These are phyloP conservation scores for Argopecten irradians DNA, from an alignment of 1,140 invertebrate genomes.

Conservation along the genomic window DNA sequence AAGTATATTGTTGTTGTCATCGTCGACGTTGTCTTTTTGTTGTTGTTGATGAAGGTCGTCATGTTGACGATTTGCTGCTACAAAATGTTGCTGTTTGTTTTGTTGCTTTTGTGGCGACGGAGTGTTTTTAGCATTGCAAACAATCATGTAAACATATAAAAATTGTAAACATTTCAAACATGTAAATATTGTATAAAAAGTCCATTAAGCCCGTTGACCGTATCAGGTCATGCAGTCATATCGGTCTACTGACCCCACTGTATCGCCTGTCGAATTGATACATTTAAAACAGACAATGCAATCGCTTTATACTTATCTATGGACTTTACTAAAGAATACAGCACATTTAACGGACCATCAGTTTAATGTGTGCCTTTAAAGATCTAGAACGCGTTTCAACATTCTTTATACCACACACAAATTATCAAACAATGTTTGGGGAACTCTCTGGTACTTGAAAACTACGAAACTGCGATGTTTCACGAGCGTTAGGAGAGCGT, in stretches of 20 bases:
- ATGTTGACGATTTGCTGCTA: no score
- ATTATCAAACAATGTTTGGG: not conserved
- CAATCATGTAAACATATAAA: no score
- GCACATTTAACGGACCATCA: not conserved
- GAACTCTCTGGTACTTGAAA: not conserved
- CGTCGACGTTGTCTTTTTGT: no score
- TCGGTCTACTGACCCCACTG: not conserved
- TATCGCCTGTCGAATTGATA: not conserved
- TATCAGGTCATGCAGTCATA: not conserved
- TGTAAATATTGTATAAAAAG: no score
- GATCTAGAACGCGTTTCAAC: not conserved
- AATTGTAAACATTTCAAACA: no score
- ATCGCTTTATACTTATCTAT: not conserved
- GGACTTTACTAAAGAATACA: not conserved
- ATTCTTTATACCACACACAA: not conserved
- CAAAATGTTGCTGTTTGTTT: no score
- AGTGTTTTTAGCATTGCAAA: no score
- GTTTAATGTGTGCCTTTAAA: not conserved
- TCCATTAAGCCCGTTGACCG: no score
- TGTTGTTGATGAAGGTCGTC: no score
- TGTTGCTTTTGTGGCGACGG: no score
- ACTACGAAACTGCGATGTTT: not conserved
- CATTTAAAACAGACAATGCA: not conserved
- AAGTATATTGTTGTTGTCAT: no score
- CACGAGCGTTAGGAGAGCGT: not conserved